Evolutionary conservation across 2,888 invertebrate species (phyloP), one percentile per base, ranked within the genome.

Genomic region (Alsophila aescularia): DNA sequence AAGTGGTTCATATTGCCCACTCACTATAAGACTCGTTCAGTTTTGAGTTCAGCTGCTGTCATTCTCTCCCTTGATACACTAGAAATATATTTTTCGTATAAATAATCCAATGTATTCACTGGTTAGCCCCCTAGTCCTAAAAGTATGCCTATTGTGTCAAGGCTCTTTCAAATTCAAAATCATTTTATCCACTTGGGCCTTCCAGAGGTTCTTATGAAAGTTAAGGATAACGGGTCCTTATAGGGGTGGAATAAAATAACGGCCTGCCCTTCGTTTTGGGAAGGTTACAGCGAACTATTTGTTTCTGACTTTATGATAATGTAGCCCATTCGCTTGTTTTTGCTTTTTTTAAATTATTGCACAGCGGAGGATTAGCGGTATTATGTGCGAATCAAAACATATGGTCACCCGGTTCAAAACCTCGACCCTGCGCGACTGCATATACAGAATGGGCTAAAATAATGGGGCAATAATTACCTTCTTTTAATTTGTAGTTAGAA

Each of bases 141-240:
- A 56, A 56, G 55, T 51, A 41, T 40, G 36, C 45, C 50, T 39
- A 51, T 56, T 56, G 55, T 56, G 55, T 56, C 55, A 56, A 51
- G 50, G 37, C 45, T 56, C 55, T 50, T 56, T 56, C 50, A 56
- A 50, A 56, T 56, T 56, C 55, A 56, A 56, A 56, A 56, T 56
- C 55, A 45, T 41, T 56, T 56, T 56, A 56, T 56, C 55, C 55
- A 56, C 50, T 56, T 32, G 50, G 35, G 50, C 18, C 50, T 41
- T 41, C 49, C 36, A 45, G 50, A 50, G 50, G 55, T 36, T 36
- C 50, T 45, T 56, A 56, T 51, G 45, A 41, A 56, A 56, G 55
- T 56, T 56, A 47, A 45, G 55, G 55, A 56, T 56, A 51, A 50
- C 42, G 29, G 47, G 36, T 12, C 49, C 53, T 48, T 43, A 10